These are phyloP conservation scores for Amblyraja radiata DNA, from an alignment of 2,797 vertebrate genomes.

Conservation along the genomic window DNA sequence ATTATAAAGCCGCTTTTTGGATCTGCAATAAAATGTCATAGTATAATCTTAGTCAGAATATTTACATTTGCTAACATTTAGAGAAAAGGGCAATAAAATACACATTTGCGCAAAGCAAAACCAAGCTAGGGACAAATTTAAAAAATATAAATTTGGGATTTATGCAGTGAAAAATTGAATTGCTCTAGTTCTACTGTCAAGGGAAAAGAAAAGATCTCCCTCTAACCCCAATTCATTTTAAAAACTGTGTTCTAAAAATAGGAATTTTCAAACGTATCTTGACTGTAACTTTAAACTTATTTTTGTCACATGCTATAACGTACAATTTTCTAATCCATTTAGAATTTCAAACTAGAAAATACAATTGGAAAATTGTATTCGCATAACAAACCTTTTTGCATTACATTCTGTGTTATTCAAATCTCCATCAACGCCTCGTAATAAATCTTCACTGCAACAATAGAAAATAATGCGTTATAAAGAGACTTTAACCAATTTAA, in stretches of 20 bases:
- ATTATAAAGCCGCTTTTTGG: slow-evolving; percentile 5
- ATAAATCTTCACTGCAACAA: not conserved
- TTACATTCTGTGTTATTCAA: not conserved
- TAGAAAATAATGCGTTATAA: not conserved
- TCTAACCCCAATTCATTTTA: not conserved
- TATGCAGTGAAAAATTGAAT: not conserved
- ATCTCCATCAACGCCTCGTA: not conserved
- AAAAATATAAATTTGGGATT: not conserved
- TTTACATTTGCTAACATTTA: not conserved
- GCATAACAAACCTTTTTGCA: not conserved
- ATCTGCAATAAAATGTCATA: slow-evolving; percentile 4
- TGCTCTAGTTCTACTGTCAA: not conserved
- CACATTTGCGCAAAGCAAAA: not conserved
- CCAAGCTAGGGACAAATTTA: not conserved
- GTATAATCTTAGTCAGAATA: not conserved
- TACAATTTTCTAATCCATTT: not conserved
- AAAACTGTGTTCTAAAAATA: not conserved
- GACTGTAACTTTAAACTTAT: not conserved
- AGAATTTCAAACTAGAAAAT: not conserved
- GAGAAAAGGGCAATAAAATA: not conserved
- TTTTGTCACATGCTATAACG: not conserved
- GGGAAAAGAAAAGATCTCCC: not conserved
- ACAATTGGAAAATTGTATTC: not conserved
- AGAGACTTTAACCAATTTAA: not conserved
- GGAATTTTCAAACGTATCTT: not conserved